phyloP scores from a whole-genome alignment of 2,888 invertebrate species.

The Pristionchus maxplancki region DNA sequence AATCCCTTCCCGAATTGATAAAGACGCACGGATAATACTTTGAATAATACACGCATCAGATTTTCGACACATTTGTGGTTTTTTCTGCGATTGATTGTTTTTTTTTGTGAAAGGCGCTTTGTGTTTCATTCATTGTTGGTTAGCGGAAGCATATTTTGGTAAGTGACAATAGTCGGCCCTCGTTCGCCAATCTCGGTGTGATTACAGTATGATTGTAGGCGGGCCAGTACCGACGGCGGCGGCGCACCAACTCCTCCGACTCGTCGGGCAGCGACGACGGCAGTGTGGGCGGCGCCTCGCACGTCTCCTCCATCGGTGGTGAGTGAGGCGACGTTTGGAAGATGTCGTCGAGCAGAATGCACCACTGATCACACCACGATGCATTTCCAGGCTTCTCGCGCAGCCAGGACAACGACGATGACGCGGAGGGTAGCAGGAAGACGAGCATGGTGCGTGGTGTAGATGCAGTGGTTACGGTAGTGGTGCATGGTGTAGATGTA shows the following conservation, averaged over 20 bases:
- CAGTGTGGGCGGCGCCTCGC: conserved; percentile 43
- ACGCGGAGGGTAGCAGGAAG: conserved; percentile 46
- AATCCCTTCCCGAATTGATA: not conserved
- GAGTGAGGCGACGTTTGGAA: conserved; percentile 6
- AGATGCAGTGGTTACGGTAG: not conserved
- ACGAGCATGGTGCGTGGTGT: conserved; percentile 1
- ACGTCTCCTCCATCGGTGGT: conserved; percentile 53
- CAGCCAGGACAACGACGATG: conserved; percentile 2
- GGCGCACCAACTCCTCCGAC: conserved; percentile 56
- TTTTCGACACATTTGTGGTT: no score
- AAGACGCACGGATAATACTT: no score
- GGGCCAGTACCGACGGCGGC: conserved; percentile 38
- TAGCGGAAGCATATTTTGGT: no score
- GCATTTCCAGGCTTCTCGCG: conserved; percentile 3
- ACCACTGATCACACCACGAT: not conserved
- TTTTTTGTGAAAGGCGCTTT: no score
- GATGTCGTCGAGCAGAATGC: not conserved
- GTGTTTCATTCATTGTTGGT: no score
- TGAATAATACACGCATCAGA: no score
- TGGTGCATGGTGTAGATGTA: not conserved
- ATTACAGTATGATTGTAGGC: conserved; percentile 6
- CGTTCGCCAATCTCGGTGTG: not conserved
- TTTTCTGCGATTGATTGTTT: no score
- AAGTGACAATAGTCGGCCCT: no score
- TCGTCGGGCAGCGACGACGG: conserved; percentile 52